A percentile compares a stretch with the other conserved stretches of the same genome.
phyloP scores from a whole-genome alignment of 2,797 vertebrate species.

The Etheostoma perlongum region DNA sequence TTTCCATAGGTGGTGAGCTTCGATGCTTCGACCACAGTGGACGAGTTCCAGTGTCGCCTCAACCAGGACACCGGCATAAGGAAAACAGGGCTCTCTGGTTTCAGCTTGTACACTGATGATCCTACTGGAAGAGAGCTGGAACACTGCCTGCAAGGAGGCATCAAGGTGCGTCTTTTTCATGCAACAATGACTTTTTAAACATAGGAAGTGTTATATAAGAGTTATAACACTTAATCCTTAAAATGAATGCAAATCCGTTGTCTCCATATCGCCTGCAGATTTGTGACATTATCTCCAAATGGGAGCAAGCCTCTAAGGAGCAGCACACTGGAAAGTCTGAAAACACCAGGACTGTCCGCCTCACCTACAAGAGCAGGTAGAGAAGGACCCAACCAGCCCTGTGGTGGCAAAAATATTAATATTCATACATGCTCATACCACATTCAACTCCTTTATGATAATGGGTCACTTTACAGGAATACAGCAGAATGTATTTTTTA shows the following conservation, averaged over 20 bases:
- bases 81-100: conserved; percentile 92
- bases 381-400: not conserved
- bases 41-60: conserved; percentile 95
- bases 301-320: conserved; percentile 97
- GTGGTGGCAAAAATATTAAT: not conserved
- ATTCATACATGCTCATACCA: not conserved
- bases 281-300: conserved; percentile 98
- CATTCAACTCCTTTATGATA: not conserved
- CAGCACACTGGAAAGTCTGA: conserved; percentile 95
- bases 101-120: conserved; percentile 95
- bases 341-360: conserved; percentile 92
- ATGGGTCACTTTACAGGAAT: not conserved
- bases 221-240: not conserved
- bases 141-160: conserved; percentile 92
- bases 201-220: not conserved
- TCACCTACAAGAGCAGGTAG: conserved; percentile 98
- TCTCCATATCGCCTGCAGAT: conserved; percentile 82
- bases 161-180: conserved; percentile 87
- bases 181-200: accelerated
- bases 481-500: not conserved
- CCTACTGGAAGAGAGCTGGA: conserved; percentile 94
- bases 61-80: conserved; percentile 96
- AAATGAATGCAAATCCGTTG: not conserved
- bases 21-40: conserved; percentile 96
- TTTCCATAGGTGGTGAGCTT: conserved; percentile 93